phyloP scores from a whole-genome alignment of 2,113 vertebrate species.

The Plestiodon gilberti region DNA sequence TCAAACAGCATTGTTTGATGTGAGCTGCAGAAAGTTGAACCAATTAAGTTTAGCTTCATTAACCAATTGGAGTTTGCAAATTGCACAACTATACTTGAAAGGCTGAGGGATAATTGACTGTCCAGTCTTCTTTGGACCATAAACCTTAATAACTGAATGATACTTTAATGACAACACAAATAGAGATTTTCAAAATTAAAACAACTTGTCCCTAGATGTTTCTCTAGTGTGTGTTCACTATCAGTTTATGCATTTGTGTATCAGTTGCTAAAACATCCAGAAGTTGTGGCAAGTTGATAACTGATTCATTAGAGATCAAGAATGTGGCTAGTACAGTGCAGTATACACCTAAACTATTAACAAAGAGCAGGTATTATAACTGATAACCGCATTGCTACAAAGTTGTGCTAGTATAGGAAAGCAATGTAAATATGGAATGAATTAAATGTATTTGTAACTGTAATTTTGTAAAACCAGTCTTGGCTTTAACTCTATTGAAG shows the following conservation, averaged over 20 bases:
- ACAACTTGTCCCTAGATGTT: constrained; percentile 8
- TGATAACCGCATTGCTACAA: not conserved
- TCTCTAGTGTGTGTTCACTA: not conserved
- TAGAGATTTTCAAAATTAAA: not conserved
- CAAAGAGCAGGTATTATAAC: constrained; percentile 1
- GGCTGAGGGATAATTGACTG: constrained; percentile 62
- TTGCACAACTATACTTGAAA: constrained; percentile 73
- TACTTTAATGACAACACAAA: constrained; percentile 58
- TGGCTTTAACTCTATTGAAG: not conserved
- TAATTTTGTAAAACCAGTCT: not conserved
- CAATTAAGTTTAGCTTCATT: constrained; percentile 82
- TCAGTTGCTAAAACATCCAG: constrained; percentile 20
- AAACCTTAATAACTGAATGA: constrained; percentile 44
- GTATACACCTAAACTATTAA: not conserved
- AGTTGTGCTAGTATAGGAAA: constrained; percentile 13
- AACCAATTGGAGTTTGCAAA: constrained; percentile 75
- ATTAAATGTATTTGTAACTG: not conserved
- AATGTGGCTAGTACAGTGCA: not conserved
- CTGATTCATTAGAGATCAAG: constrained; percentile 21
- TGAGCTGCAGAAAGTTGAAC: constrained; percentile 67
- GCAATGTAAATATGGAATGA: constrained; percentile 31
- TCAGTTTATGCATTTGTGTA: not conserved
- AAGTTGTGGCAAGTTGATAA: constrained; percentile 9
- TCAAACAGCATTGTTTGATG: constrained; percentile 74
- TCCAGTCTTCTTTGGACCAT: constrained; percentile 58